These are phyloP conservation scores for Diaphora mendica DNA, from an alignment of 2,888 invertebrate genomes.

Conservation along the genomic window DNA sequence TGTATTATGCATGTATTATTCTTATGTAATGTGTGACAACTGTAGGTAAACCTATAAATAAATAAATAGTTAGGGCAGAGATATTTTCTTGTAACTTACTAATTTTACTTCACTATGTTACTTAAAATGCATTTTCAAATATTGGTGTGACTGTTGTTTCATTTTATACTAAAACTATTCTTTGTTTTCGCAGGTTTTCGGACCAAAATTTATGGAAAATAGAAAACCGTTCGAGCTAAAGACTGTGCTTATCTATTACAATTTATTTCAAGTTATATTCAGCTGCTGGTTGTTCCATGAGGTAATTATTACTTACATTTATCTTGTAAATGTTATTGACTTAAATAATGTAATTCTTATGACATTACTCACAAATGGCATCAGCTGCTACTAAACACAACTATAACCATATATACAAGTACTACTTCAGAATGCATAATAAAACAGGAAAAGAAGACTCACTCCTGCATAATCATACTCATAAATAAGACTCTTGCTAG, in stretches of 20 bases:
- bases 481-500: too few species aligned
- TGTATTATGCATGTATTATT: too few species aligned
- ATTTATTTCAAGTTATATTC: constrained; percentile 93
- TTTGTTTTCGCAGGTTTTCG: constrained; percentile 84
- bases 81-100: background rate
- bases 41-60: too few species aligned
- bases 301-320: constrained; percentile 73
- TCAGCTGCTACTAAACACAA: background rate
- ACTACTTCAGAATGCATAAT: background rate
- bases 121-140: background rate
- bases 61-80: too few species aligned
- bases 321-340: background rate
- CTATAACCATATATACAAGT: background rate
- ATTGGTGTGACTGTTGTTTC: background rate
- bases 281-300: constrained; percentile 91
- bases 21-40: too few species aligned
- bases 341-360: background rate
- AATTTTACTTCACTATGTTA: background rate
- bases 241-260: constrained; percentile 92
- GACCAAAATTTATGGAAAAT: constrained; percentile 94
- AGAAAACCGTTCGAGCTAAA: constrained; percentile 93
- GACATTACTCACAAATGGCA: background rate
- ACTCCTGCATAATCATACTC: background rate
- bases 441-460: background rate
- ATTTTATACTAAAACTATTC: constrained; percentile 2